Evolutionary conservation across 92 coral and sea anemone genomes (phyloP).

Genomic region (Phenganax stokvisi): DNA sequence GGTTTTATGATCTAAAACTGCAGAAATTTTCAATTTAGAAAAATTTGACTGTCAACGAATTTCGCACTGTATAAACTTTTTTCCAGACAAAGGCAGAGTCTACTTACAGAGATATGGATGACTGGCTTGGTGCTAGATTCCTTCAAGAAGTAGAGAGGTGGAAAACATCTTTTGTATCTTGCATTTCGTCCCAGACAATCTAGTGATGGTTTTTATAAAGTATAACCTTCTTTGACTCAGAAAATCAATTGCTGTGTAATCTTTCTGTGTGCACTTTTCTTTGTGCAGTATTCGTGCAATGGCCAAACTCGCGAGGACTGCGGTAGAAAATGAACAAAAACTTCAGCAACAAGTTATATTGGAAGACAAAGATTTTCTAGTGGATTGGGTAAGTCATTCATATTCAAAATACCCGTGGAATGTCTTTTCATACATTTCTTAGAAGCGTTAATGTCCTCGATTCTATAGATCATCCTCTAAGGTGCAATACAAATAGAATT

Average conservation of each 20-base stretch:
- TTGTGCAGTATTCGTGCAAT: conserved; percentile 70
- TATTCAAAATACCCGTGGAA: not conserved
- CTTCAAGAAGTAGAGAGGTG: conserved; percentile 91
- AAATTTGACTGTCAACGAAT: not conserved
- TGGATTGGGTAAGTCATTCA: conserved; percentile 66
- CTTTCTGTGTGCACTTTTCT: not conserved
- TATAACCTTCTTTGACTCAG: too few species aligned
- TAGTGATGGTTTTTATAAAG: not conserved
- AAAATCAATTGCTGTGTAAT: too few species aligned
- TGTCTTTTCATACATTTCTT: not conserved
- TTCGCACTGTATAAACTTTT: not conserved
- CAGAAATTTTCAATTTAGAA: not conserved
- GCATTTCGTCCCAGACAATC: not conserved
- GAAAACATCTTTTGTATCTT: not conserved
- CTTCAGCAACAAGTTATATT: conserved; percentile 77
- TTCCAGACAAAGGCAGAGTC: conserved; percentile 69
- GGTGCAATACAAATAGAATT: too few species aligned
- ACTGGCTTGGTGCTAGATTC: conserved; percentile 88
- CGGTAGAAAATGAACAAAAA: conserved; percentile 82
- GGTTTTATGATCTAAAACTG: conserved; percentile 43
- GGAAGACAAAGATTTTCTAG: conserved; percentile 83
- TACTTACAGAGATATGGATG: conserved; percentile 87
- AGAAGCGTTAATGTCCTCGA: too few species aligned
- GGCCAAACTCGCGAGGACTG: conserved; percentile 71
- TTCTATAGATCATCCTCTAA: not conserved